Percentiles rank a stretch among this genome's conserved stretches.
Evolutionary conservation across 1,140 invertebrate species (phyloP).

Genomic region (Contarinia nasturtii): DNA sequence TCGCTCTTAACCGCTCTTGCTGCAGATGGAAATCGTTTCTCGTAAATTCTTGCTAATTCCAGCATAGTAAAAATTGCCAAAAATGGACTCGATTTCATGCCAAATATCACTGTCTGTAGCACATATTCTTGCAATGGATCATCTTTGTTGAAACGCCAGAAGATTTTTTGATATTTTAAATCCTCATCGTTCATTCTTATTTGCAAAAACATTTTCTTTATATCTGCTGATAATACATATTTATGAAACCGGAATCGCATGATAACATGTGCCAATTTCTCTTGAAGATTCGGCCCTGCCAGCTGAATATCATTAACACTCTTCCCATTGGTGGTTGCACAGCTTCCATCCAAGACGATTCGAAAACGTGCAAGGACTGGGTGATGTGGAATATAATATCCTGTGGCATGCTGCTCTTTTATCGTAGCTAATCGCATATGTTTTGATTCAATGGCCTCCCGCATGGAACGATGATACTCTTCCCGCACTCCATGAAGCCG

Average conservation of each 20-base stretch:
- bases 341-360: not conserved
- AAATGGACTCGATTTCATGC: constrained; percentile 13
- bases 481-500: no score
- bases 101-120: constrained; percentile 12
- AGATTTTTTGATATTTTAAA: constrained; percentile 5
- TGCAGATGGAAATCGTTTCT: constrained; percentile 7
- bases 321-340: constrained; percentile 4
- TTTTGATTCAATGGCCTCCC: no score
- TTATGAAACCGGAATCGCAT: constrained; percentile 1
- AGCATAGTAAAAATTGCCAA: constrained; percentile 16
- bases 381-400: not conserved
- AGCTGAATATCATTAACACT: constrained; percentile 7
- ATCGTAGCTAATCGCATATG: no score
- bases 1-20: constrained; percentile 4
- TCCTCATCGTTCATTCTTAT: constrained; percentile 1
- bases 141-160: constrained; percentile 4
- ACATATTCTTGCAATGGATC: not conserved
- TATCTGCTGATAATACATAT: constrained; percentile 4
- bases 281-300: constrained; percentile 4
- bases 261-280: constrained; percentile 1
- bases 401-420: no score
- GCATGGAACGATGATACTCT: no score
- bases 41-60: constrained; percentile 15
- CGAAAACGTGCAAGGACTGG: not conserved
- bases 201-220: constrained; percentile 8